A percentile compares a stretch with the other conserved stretches of the same genome.
These are phyloP conservation scores for Troides oblongomaculatus DNA, from an alignment of 2,888 invertebrate genomes.

Conservation along the genomic window DNA sequence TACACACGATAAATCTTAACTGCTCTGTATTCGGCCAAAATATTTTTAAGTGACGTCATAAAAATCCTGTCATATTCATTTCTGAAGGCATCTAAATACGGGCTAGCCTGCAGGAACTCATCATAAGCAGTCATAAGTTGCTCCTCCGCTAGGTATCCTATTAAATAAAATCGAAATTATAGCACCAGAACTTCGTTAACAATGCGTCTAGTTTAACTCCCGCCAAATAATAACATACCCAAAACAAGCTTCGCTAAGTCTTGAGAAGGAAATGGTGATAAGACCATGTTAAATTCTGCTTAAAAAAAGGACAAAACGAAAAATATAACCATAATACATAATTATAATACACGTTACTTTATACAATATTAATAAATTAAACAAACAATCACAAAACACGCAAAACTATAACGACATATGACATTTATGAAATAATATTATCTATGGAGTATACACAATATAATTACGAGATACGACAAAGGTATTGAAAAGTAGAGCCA, in stretches of 20 bases:
- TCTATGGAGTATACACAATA: constrained; percentile 26
- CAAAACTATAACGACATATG: constrained; percentile 29
- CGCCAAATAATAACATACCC: constrained; percentile 69
- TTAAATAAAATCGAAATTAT: constrained; percentile 24
- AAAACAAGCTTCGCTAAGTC: constrained; percentile 73
- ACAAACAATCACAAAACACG: constrained; percentile 18
- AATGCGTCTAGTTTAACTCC: constrained; percentile 52
- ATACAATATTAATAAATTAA: constrained; percentile 15
- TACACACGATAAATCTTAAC: constrained; percentile 57
- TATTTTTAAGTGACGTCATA: constrained; percentile 72
- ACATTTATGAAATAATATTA: constrained; percentile 19
- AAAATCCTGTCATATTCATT: constrained; percentile 75
- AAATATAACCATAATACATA: constrained; percentile 3
- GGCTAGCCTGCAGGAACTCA: constrained; percentile 72
- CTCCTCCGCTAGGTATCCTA: constrained; percentile 74
- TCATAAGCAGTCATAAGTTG: constrained; percentile 75
- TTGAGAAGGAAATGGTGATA: constrained; percentile 69
- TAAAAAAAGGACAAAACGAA: constrained; percentile 1
- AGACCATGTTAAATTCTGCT: constrained; percentile 48
- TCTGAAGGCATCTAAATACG: constrained; percentile 66
- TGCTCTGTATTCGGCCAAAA: constrained; percentile 73
- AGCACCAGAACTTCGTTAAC: constrained; percentile 5
- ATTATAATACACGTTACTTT: constrained; percentile 1
- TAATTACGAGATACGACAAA: not conserved
- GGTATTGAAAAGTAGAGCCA: too few species aligned